A percentile compares a stretch with the other conserved stretches of the same genome.
These are phyloP conservation scores for Tapirus indicus DNA, from an alignment of 2,797 vertebrate species.

Conservation along the genomic window DNA sequence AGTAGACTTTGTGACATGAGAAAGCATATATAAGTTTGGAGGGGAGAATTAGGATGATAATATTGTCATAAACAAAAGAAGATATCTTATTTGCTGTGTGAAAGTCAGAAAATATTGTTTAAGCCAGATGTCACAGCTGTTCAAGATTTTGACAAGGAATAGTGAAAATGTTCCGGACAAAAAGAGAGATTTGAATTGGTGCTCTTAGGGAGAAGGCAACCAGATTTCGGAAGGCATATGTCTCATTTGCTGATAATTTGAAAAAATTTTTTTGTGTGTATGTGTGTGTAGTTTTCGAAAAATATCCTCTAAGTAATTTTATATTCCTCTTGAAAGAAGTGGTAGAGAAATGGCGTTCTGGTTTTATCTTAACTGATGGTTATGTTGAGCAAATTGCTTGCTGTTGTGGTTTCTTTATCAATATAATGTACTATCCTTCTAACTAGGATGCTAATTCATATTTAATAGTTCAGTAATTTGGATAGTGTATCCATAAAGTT, in stretches of 20 bases:
- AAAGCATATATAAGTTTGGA: neutral
- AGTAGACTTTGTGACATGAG: neutral
- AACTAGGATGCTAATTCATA: neutral
- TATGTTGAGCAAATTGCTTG: neutral
- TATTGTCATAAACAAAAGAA: neutral
- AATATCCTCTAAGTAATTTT: conserved; percentile 9
- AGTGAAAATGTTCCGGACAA: neutral
- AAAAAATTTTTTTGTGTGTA: neutral
- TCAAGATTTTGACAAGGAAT: neutral
- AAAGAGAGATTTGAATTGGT: neutral
- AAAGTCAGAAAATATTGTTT: conserved; percentile 25
- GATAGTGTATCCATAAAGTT: neutral
- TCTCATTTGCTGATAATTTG: neutral
- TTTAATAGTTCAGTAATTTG: neutral
- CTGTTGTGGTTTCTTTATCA: conserved; percentile 14
- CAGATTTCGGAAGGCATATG: neutral
- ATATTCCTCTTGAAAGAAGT: neutral
- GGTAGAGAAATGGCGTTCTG: neutral
- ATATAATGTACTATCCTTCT: neutral
- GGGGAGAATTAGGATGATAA: neutral
- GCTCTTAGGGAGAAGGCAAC: neutral
- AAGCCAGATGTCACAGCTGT: neutral
- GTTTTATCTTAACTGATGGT: neutral
- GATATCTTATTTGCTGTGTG: neutral
- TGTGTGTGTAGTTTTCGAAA: neutral